Evolutionary conservation across 1,140 invertebrate genomes (phyloP).

Genomic region (Hermetia illucens): DNA sequence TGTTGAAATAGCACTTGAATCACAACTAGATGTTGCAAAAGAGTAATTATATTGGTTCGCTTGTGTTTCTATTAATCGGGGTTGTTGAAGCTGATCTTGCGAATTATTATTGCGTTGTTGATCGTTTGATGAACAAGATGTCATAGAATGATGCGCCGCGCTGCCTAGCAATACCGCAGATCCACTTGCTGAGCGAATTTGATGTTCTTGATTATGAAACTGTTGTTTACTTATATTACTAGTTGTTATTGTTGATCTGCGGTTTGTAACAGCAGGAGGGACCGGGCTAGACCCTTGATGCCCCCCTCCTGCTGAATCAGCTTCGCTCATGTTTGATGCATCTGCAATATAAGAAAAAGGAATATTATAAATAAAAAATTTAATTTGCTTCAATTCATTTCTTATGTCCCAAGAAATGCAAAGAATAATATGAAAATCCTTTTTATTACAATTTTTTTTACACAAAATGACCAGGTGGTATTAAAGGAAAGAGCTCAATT

Average conservation of each 20-base stretch:
- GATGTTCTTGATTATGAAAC: conserved; percentile 6
- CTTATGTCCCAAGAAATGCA: no score
- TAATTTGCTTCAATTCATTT: no score
- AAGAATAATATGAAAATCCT: no score
- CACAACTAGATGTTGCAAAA: neutral
- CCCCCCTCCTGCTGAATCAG: conserved; percentile 33
- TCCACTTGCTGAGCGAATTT: conserved; percentile 6
- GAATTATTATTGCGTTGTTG: conserved; percentile 11
- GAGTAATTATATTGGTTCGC: neutral
- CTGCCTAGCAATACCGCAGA: conserved; percentile 5
- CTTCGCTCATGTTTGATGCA: conserved; percentile 33
- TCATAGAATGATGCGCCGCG: no score
- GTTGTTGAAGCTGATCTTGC: conserved; percentile 12
- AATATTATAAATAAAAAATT: conserved; percentile 5
- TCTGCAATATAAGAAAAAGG: conserved; percentile 12
- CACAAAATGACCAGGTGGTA: no score
- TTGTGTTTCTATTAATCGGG: neutral
- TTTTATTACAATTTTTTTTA: no score
- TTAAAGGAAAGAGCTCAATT: no score
- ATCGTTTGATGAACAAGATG: conserved; percentile 5
- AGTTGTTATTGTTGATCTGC: conserved; percentile 18
- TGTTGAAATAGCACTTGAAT: neutral
- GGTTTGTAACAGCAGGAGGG: conserved; percentile 32
- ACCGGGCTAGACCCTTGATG: conserved; percentile 30
- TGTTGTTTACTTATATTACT: neutral